Percentiles rank a stretch among this genome's conserved stretches.
Conservation (phyloP, 2,797 vertebrate genomes). For the Sternotherus odoratus region DNA sequence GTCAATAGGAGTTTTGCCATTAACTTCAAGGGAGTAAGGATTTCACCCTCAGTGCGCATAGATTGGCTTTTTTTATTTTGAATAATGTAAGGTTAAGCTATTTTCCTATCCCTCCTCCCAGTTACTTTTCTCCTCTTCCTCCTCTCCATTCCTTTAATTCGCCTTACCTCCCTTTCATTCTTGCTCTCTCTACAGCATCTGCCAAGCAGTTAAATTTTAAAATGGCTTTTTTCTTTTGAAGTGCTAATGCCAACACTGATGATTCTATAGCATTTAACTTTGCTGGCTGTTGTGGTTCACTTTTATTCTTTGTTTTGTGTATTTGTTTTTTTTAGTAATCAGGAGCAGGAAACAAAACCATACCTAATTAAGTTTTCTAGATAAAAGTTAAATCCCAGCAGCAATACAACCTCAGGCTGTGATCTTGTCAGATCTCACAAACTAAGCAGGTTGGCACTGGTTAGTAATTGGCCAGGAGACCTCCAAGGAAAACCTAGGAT, state of each 20-base stretch:
- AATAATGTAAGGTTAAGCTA: conserved; percentile 20
- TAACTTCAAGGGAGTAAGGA: background rate
- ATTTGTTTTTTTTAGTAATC: conserved; percentile 39
- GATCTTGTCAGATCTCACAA: conserved; percentile 55
- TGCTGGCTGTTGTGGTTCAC: conserved; percentile 36
- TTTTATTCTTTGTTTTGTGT: conserved; percentile 56
- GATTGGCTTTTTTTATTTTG: conserved; percentile 8
- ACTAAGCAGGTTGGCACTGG: conserved; percentile 15
- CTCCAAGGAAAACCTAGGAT: conserved; percentile 19
- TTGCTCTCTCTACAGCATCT: conserved; percentile 54
- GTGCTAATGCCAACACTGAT: conserved; percentile 71
- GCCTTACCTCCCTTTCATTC: conserved; percentile 46
- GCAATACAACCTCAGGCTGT: conserved; percentile 24
- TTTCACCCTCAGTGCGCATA: background rate
- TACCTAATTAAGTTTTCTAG: conserved; percentile 58
- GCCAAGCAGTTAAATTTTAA: conserved; percentile 76
- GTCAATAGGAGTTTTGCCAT: conserved; percentile 5
- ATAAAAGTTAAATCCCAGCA: conserved; percentile 64
- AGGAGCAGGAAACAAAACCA: conserved; percentile 13
- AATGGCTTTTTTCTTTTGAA: conserved; percentile 75
- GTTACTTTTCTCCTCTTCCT: conserved; percentile 35
- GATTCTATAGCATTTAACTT: conserved; percentile 62
- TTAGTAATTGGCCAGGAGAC: conserved; percentile 58
- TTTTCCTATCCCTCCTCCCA: conserved; percentile 1
- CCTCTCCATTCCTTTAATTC: background rate